phyloP scores from a whole-genome alignment of 2,888 invertebrate species.

The Dolichopus griseipennis region DNA sequence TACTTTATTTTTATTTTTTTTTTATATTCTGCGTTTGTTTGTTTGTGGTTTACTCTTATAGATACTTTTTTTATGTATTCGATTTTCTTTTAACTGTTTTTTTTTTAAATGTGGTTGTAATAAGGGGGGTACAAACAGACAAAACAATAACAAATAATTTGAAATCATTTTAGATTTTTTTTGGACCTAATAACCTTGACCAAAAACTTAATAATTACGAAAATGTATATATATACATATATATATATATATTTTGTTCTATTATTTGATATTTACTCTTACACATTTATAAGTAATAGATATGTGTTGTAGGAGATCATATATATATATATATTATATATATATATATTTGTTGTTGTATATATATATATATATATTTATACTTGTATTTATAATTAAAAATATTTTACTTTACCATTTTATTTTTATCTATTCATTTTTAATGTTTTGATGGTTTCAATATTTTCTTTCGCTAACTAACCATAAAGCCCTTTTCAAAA shows the following conservation, averaged over 20 bases:
- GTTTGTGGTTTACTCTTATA: neutral
- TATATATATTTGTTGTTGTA: too few relatives aligned
- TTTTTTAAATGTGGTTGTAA: neutral
- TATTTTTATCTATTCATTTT: too few relatives aligned
- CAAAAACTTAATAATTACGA: neutral
- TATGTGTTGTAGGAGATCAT: too few relatives aligned
- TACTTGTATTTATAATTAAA: too few relatives aligned
- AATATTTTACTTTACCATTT: too few relatives aligned
- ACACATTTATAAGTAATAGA: too few relatives aligned
- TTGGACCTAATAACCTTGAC: slow-evolving; percentile 6
- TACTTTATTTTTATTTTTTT: neutral
- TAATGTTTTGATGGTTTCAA: too few relatives aligned
- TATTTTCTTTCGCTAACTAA: too few relatives aligned
- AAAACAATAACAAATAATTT: neutral
- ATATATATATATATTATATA: too few relatives aligned
- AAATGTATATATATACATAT: neutral
- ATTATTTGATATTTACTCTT: too few relatives aligned
- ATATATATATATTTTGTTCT: neutral
- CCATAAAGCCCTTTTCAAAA: too few relatives aligned
- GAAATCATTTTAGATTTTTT: neutral
- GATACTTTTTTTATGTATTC: neutral
- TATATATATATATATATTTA: too few relatives aligned
- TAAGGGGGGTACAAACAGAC: neutral
- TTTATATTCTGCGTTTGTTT: neutral
- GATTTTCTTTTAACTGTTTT: neutral